Evolutionary conservation across 2,113 vertebrate species (phyloP).

Genomic region (Tychaedon coryphoeus): DNA sequence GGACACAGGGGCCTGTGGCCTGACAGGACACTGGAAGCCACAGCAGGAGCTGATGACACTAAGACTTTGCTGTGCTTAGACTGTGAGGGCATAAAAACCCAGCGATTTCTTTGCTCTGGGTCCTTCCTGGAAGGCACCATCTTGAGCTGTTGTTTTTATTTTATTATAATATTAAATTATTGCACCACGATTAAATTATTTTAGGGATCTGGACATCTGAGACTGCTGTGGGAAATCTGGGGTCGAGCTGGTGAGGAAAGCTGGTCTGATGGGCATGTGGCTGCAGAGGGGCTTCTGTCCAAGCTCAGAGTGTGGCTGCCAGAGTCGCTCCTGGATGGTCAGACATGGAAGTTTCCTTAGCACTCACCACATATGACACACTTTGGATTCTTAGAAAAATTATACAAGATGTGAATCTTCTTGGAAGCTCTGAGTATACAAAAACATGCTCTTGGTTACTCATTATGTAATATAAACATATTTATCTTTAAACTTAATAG

Average conservation of each 20-base stretch:
- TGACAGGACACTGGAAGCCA: background rate
- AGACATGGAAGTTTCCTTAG: background rate
- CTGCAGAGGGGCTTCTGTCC: background rate
- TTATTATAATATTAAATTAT: background rate
- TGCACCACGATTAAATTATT: background rate
- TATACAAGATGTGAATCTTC: background rate
- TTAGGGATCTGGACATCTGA: background rate
- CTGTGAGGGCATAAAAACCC: background rate
- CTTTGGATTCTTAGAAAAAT: background rate
- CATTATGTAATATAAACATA: background rate
- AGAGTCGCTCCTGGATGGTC: background rate
- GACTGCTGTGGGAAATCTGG: background rate
- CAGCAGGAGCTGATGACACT: rapidly evolving
- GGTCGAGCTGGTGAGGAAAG: rapidly evolving
- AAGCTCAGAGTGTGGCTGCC: background rate
- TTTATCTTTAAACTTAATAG: background rate
- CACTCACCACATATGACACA: background rate
- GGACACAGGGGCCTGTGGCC: background rate
- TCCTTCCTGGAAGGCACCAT: background rate
- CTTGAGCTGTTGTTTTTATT: background rate
- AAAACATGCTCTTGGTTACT: background rate
- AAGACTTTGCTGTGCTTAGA: background rate
- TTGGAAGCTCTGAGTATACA: background rate
- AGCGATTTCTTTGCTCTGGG: background rate
- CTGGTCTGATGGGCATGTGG: background rate